Percentiles rank a stretch among this genome's conserved stretches.
Evolutionary conservation across 2,888 invertebrate genomes (phyloP).

Genomic region (Yponomeuta evonymella): DNA sequence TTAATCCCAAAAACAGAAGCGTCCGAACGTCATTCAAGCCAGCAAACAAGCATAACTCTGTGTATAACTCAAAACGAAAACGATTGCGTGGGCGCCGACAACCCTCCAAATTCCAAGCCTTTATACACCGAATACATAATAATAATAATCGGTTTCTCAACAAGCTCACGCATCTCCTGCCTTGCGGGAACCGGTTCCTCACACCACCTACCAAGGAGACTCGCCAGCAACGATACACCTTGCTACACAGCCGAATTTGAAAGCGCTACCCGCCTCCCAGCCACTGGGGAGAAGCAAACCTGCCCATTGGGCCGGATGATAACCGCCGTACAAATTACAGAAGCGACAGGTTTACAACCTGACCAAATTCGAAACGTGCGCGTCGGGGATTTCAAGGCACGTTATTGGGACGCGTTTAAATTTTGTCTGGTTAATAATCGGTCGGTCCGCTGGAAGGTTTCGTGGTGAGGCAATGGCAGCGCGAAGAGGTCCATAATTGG

Average conservation of each 20-base stretch:
- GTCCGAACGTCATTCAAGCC: slow-evolving; percentile 16
- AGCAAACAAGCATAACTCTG: slow-evolving; percentile 16
- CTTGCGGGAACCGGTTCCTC: slow-evolving; percentile 42
- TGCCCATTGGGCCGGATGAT: background rate
- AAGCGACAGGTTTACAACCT: slow-evolving; percentile 18
- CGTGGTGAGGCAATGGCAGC: slow-evolving; percentile 17
- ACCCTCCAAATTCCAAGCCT: slow-evolving; percentile 46
- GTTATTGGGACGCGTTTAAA: slow-evolving; percentile 9
- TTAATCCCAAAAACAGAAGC: slow-evolving; percentile 16
- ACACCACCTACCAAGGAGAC: slow-evolving; percentile 12
- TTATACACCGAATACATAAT: slow-evolving; percentile 34
- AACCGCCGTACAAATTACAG: slow-evolving; percentile 15
- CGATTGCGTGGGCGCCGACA: slow-evolving; percentile 26
- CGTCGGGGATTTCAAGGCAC: slow-evolving; percentile 3
- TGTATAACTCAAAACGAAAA: slow-evolving; percentile 20
- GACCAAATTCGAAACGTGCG: slow-evolving; percentile 16
- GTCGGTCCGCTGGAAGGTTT: slow-evolving; percentile 5
- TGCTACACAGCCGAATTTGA: slow-evolving; percentile 11
- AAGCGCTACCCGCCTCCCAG: slow-evolving; percentile 4
- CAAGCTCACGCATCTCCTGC: slow-evolving; percentile 47
- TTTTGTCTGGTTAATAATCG: slow-evolving; percentile 12
- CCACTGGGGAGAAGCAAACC: background rate
- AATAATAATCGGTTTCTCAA: slow-evolving; percentile 61
- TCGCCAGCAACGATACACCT: slow-evolving; percentile 13
- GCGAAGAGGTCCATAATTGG: slow-evolving; percentile 42